Conservation (phyloP, 1,140 invertebrate genomes). For the Acromyrmex echinatior region DNA sequence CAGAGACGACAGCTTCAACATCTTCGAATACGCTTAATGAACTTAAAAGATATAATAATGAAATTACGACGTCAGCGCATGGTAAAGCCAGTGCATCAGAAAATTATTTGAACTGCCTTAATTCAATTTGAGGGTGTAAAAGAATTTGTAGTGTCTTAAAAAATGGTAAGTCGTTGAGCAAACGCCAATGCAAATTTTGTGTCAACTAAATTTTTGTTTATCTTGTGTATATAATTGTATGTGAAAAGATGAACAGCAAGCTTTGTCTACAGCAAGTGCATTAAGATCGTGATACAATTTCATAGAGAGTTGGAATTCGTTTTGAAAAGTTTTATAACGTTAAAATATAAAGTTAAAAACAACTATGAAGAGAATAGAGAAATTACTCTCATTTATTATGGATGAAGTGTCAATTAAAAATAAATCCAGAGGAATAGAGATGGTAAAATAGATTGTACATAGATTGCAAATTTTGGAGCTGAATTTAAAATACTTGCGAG, state of each 20-base stretch:
- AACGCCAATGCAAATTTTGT: not conserved
- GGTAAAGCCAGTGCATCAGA: not conserved
- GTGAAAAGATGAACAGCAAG: not conserved
- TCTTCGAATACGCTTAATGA: not conserved
- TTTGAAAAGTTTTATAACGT: not conserved
- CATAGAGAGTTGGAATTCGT: not conserved
- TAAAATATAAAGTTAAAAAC: not conserved
- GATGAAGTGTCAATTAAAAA: too few species aligned
- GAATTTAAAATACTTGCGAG: too few species aligned
- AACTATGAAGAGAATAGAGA: too few species aligned
- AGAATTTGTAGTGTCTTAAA: not conserved
- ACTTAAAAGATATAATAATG: not conserved
- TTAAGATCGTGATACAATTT: not conserved
- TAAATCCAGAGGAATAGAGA: too few species aligned
- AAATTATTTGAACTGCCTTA: not conserved
- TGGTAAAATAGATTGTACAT: too few species aligned
- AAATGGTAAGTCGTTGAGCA: not conserved
- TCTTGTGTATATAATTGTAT: not conserved
- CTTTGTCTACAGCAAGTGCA: not conserved
- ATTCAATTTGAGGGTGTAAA: not conserved
- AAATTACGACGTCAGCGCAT: not conserved
- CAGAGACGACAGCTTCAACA: too few species aligned
- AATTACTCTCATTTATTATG: too few species aligned
- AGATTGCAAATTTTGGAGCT: too few species aligned
- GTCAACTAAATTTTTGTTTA: not conserved